Evolutionary conservation across 2,797 vertebrate species (phyloP).

Genomic region (Eutrigla gurnardus): DNA sequence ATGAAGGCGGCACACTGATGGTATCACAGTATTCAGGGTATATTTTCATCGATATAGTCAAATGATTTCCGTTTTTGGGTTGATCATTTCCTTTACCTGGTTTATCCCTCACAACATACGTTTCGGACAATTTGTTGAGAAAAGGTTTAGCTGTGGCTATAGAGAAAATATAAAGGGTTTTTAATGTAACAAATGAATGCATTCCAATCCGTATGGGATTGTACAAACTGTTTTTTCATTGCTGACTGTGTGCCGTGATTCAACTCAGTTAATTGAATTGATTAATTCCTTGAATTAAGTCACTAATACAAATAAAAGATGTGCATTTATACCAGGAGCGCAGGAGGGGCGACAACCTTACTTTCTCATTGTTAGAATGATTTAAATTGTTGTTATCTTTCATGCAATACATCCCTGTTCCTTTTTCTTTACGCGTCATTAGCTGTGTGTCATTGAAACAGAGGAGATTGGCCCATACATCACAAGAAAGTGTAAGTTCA

Average conservation of each 20-base stretch:
- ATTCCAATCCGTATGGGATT: background rate
- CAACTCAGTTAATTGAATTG: background rate
- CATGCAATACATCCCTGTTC: background rate
- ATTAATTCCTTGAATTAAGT: background rate
- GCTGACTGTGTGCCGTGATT: background rate
- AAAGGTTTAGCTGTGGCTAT: background rate
- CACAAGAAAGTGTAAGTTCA: background rate
- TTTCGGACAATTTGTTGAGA: background rate
- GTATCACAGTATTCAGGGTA: background rate
- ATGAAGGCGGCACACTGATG: constrained; percentile 38
- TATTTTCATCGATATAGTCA: no score
- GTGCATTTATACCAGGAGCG: background rate
- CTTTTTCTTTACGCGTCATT: background rate
- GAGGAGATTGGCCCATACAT: background rate
- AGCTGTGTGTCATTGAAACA: background rate
- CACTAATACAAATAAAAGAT: background rate
- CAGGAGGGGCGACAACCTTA: background rate
- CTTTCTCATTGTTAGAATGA: background rate
- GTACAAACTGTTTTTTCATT: background rate
- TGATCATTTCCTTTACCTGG: background rate
- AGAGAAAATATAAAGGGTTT: background rate
- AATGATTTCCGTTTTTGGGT: no score
- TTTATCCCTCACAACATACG: no score
- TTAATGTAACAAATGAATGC: background rate
- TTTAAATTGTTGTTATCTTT: background rate